These are phyloP conservation scores for Saxidomus purpurata DNA, from an alignment of 1,140 invertebrate species.

Conservation along the genomic window DNA sequence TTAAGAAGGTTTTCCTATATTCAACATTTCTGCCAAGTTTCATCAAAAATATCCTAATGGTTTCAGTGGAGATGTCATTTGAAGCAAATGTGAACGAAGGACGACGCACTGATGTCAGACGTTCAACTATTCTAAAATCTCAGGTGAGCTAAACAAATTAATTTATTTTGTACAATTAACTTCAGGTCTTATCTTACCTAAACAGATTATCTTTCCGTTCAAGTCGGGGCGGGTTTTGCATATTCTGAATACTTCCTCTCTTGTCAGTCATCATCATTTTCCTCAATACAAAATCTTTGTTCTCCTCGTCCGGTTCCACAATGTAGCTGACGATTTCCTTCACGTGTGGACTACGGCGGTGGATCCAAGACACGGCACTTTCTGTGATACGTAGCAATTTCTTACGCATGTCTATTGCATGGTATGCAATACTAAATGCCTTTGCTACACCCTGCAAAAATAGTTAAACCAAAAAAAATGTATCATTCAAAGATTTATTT, in stretches of 20 bases:
- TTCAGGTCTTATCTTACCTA: too few relatives aligned
- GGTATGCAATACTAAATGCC: conserved; percentile 85
- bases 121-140: too few relatives aligned
- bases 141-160: too few relatives aligned
- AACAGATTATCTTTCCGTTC: conserved; percentile 86
- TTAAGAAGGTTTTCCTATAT: too few relatives aligned
- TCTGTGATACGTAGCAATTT: conserved; percentile 85
- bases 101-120: too few relatives aligned
- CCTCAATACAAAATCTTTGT: conserved; percentile 81
- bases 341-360: conserved; percentile 82
- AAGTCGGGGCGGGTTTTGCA: conserved; percentile 80
- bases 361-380: conserved; percentile 85
- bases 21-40: too few relatives aligned
- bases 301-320: conserved; percentile 82
- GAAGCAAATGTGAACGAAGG: too few relatives aligned
- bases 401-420: conserved; percentile 83
- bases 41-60: too few relatives aligned
- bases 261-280: conserved; percentile 84
- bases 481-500: too few relatives aligned
- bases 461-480: too few relatives aligned
- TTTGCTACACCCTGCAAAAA: conserved; percentile 84
- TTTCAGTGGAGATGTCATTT: too few relatives aligned
- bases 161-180: too few relatives aligned
- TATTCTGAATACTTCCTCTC: conserved; percentile 74
- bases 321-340: conserved; percentile 84